phyloP scores from a whole-genome alignment of 92 coral and sea anemone genomes.

The Phymanthus crucifer region DNA sequence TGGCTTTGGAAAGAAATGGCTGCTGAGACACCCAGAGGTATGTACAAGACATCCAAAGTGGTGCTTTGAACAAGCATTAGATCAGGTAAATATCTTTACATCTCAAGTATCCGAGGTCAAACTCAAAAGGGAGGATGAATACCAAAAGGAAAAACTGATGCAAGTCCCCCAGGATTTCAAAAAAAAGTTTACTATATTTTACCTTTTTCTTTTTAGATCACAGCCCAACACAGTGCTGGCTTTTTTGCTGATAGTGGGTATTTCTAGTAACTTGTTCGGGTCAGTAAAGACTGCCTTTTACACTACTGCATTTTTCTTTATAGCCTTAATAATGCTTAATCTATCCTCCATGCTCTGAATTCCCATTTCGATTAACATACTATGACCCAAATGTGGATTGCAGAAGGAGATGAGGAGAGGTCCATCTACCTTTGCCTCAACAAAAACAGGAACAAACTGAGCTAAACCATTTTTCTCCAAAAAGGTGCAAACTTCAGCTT shows the following conservation, averaged over 20 bases:
- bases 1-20: background rate
- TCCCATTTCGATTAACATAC: constrained; percentile 6
- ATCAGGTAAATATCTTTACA: background rate
- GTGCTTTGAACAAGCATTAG: background rate
- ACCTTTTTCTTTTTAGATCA: no score
- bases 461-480: background rate
- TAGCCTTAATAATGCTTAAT: background rate
- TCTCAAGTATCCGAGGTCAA: background rate
- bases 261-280: constrained; percentile 6
- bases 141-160: background rate
- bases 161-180: background rate
- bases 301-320: background rate
- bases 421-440: constrained; percentile 8
- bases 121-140: background rate
- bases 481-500: background rate
- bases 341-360: background rate
- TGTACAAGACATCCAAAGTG: background rate
- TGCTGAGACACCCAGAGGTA: background rate
- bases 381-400: background rate
- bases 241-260: background rate
- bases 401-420: constrained; percentile 2
- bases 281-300: background rate
- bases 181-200: background rate
- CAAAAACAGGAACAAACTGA: background rate
- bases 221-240: no score